Percentiles rank a stretch among this genome's conserved stretches.
These are phyloP conservation scores for Polydrusus pterygomalis DNA, from an alignment of 2,888 invertebrate species.

Conservation along the genomic window DNA sequence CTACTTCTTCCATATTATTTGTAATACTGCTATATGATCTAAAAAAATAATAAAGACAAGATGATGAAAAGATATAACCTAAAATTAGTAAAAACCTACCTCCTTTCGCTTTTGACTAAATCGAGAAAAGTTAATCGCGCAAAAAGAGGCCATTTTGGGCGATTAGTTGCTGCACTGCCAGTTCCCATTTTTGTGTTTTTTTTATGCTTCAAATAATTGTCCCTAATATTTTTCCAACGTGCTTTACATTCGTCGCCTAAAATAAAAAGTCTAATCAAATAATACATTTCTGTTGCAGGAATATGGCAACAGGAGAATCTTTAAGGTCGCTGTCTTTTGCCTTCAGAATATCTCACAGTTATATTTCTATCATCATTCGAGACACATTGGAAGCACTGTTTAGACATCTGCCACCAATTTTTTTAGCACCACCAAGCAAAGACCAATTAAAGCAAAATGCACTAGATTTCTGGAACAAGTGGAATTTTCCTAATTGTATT, in stretches of 20 bases:
- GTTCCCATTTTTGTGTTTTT: not conserved
- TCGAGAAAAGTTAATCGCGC: slow-evolving; percentile 27
- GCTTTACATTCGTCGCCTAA: slow-evolving; percentile 42
- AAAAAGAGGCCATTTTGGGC: slow-evolving; percentile 26
- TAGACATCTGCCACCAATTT: slow-evolving; percentile 43
- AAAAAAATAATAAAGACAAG: not conserved
- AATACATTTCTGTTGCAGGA: slow-evolving; percentile 9
- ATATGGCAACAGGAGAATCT: slow-evolving; percentile 44
- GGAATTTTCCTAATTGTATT: slow-evolving; percentile 56
- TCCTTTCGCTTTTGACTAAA: slow-evolving; percentile 25
- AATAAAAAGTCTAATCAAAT: slow-evolving; percentile 12
- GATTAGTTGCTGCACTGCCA: not conserved
- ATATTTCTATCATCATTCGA: slow-evolving; percentile 37
- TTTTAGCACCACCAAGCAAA: slow-evolving; percentile 34
- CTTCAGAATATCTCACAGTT: slow-evolving; percentile 49
- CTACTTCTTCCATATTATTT: not conserved
- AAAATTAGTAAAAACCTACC: not conserved
- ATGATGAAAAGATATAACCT: not conserved
- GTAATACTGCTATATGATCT: not conserved
- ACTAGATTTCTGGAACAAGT: slow-evolving; percentile 16
- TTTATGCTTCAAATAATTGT: slow-evolving; percentile 23
- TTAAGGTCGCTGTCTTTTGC: slow-evolving; percentile 38
- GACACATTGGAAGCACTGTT: slow-evolving; percentile 44
- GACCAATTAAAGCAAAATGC: slow-evolving; percentile 16
- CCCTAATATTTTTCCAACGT: slow-evolving; percentile 25